Evolutionary conservation across 1,140 invertebrate genomes (phyloP).

Genomic region (Acromyrmex charruanus): DNA sequence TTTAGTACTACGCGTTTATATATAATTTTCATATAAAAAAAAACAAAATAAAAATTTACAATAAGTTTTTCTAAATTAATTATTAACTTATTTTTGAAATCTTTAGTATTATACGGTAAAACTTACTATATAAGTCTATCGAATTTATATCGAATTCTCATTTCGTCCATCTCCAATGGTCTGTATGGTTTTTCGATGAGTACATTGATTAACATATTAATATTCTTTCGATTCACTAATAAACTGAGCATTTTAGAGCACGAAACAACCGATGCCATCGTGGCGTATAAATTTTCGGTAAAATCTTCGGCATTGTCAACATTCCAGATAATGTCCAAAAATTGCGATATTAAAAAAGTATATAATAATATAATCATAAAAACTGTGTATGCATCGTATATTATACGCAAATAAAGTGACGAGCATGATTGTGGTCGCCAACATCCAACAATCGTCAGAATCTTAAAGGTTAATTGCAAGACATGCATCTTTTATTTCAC

Average conservation of each 20-base stretch:
- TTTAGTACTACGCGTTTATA: not conserved
- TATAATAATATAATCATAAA: slow-evolving; percentile 47
- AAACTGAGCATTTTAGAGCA: slow-evolving; percentile 64
- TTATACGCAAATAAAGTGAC: not conserved
- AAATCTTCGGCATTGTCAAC: slow-evolving; percentile 57
- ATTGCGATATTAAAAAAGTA: slow-evolving; percentile 60
- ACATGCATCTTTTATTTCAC: slow-evolving; percentile 47
- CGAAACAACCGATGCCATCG: slow-evolving; percentile 44
- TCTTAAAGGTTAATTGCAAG: slow-evolving; percentile 59
- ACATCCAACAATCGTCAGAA: slow-evolving; percentile 61
- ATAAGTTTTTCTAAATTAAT: not conserved
- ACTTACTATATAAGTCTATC: slow-evolving; percentile 65
- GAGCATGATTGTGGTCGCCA: slow-evolving; percentile 57
- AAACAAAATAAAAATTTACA: not conserved
- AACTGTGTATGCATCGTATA: slow-evolving; percentile 31
- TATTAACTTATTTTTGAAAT: not conserved
- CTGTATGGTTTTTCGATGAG: slow-evolving; percentile 35
- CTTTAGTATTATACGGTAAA: not conserved
- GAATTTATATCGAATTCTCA: slow-evolving; percentile 56
- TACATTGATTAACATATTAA: slow-evolving; percentile 17
- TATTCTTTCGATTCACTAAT: slow-evolving; percentile 41
- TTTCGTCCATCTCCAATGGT: slow-evolving; percentile 29
- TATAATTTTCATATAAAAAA: not conserved
- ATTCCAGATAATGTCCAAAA: slow-evolving; percentile 62
- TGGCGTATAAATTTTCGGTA: slow-evolving; percentile 64